phyloP scores from a whole-genome alignment of 2,888 invertebrate genomes.

The Cantharis rufa region DNA sequence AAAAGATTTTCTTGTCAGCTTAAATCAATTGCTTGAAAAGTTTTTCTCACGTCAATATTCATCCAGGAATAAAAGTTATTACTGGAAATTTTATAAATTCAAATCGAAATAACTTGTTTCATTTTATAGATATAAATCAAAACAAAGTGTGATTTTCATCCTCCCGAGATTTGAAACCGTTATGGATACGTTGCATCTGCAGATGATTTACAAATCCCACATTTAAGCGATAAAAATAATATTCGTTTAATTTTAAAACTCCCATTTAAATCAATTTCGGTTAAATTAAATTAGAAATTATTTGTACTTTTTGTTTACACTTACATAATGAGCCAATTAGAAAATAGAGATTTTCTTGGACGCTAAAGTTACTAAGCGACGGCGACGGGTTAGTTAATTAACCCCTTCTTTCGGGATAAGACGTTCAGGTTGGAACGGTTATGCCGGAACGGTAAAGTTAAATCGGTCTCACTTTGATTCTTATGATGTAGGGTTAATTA shows the following conservation, averaged over 20 bases:
- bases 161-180: background rate
- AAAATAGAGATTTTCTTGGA: background rate
- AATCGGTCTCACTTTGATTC: background rate
- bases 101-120: slow-evolving; percentile 1
- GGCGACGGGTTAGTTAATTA: background rate
- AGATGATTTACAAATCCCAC: background rate
- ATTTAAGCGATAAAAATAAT: background rate
- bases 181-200: background rate
- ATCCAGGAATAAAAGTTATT: slow-evolving; percentile 7
- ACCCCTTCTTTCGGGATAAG: background rate
- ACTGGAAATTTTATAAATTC: slow-evolving; percentile 8
- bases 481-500: background rate
- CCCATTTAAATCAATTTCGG: background rate
- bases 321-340: background rate
- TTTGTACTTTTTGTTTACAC: background rate
- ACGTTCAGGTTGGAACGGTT: background rate
- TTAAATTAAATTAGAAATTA: background rate
- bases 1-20: slow-evolving; percentile 16
- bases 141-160: background rate
- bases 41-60: slow-evolving; percentile 6
- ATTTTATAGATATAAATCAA: background rate
- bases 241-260: background rate
- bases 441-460: background rate
- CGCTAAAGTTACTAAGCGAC: background rate
- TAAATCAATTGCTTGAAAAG: slow-evolving; percentile 16